Evolutionary conservation across 2,888 invertebrate species (phyloP), one percentile per base, ranked within the genome.

Genomic region (Erebia palarica): DNA sequence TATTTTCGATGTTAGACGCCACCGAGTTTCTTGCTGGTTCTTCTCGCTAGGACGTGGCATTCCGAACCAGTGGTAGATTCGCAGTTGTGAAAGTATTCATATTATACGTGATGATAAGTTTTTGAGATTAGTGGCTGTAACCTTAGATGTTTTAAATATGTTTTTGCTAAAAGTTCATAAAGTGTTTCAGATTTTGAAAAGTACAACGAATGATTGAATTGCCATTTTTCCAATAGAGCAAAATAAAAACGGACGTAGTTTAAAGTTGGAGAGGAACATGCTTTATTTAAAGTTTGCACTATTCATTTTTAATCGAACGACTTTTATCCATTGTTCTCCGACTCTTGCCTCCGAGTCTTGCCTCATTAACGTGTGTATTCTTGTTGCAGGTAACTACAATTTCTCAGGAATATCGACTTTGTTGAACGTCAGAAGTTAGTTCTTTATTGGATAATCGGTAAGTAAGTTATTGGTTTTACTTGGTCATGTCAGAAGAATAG

Each of bases 311-410:
- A 67, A 63, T 53, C 66, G 16, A 11, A 11, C 14, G 59, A 70
- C 67, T 68, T 65, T 65, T 69, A 67, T 64, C 55, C 49, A 66
- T 64, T 47, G 67, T 68, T 71, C 13, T 66, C 49, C 53, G 47
- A 58, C 55, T 55, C 51, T 63, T 47, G 13, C 44, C 44, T 11
- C 49, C 49, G 14, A 61, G 49, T 16, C 55, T 27, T 59, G 36
- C 42, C 53, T 70, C 53, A 72, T 74, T 66, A 72, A 63, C 49
- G 58, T 61, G n/a, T 61, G 3, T 68, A 69, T 74, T 75, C 69
- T 73, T 75, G 72, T 76, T 76, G 27, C 73, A 75, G 73, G 75
- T 75, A 75, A 73, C 51, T 66, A 61, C 55, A 27, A 47, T 55
- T 58, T 66, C 18, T 13, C 14, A 4, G 51, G 64, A 27, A 36